Evolutionary conservation across 2,888 invertebrate species (phyloP).

Genomic region (Xanthorhoe designata): DNA sequence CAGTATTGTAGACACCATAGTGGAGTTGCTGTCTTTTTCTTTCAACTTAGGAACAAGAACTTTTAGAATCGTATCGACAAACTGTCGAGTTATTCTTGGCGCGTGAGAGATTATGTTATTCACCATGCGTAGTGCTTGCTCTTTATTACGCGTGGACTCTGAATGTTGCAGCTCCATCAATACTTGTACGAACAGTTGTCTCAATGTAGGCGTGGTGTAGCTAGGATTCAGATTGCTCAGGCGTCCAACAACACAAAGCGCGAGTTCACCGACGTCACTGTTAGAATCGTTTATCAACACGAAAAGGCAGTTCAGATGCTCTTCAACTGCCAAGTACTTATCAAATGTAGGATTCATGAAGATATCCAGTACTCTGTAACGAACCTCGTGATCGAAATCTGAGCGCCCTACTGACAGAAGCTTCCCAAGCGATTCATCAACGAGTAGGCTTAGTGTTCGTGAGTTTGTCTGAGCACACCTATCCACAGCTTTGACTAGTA

Average conservation of each 20-base stretch:
- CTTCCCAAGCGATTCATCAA: conserved; percentile 96
- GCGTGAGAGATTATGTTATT: conserved; percentile 98
- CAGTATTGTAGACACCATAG: conserved; percentile 95
- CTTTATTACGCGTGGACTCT: conserved; percentile 97
- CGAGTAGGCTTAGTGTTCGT: conserved; percentile 93
- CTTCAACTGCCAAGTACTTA: conserved; percentile 97
- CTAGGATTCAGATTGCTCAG: conserved; percentile 98
- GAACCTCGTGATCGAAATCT: conserved; percentile 97
- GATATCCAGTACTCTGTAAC: conserved; percentile 96
- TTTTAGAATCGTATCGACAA: conserved; percentile 96
- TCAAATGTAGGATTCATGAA: conserved; percentile 96
- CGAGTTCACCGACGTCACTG: conserved; percentile 96
- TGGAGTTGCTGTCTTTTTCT: conserved; percentile 95
- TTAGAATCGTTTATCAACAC: conserved; percentile 98
- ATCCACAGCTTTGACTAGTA: conserved; percentile 94
- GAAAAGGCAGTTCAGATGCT: conserved; percentile 96
- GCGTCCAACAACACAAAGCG: conserved; percentile 96
- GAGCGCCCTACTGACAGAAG: conserved; percentile 97
- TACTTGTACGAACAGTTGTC: conserved; percentile 96
- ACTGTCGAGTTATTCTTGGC: conserved; percentile 96
- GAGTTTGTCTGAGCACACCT: conserved; percentile 88
- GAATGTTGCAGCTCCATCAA: conserved; percentile 97
- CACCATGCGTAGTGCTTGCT: conserved; percentile 97
- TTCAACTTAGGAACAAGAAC: conserved; percentile 96
- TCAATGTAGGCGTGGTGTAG: conserved; percentile 97